A percentile compares a stretch with the other conserved stretches of the same genome.
Evolutionary conservation across 2,797 vertebrate species (phyloP).

Genomic region (Gymnoscopelus braueri): DNA sequence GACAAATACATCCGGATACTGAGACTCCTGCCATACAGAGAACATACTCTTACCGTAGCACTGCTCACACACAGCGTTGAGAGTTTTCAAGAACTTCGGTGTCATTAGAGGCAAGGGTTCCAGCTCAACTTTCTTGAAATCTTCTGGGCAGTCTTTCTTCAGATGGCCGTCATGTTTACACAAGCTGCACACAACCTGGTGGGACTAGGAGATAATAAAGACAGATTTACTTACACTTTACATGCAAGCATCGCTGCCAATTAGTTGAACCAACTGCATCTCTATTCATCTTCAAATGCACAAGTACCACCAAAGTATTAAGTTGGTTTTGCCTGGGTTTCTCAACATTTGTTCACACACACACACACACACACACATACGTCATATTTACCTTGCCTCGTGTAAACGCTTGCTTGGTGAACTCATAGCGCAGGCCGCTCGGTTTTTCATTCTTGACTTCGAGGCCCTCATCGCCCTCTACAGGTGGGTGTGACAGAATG

Average conservation of each 20-base stretch:
- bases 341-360: not conserved
- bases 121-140: conserved; percentile 94
- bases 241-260: not conserved
- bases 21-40: not conserved
- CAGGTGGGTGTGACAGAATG: conserved; percentile 21
- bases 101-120: conserved; percentile 87
- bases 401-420: conserved; percentile 88
- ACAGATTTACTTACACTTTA: not conserved
- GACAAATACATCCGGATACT: too few species aligned
- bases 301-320: not conserved
- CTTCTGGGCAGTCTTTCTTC: conserved; percentile 94
- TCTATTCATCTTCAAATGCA: conserved; percentile 6
- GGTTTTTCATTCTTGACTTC: conserved; percentile 42
- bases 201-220: conserved; percentile 79
- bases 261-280: not conserved
- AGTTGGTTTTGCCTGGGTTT: not conserved
- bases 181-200: conserved; percentile 90
- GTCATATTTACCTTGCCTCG: conserved; percentile 87
- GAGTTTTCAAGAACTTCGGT: conserved; percentile 82
- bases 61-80: conserved; percentile 91
- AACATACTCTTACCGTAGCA: conserved; percentile 87
- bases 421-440: conserved; percentile 81
- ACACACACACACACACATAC: not conserved
- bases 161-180: conserved; percentile 95
- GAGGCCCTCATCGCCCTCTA: conserved; percentile 29